These are phyloP conservation scores for Drosophila meridiana DNA, from an alignment of 2,888 invertebrate species.

Conservation along the genomic window DNA sequence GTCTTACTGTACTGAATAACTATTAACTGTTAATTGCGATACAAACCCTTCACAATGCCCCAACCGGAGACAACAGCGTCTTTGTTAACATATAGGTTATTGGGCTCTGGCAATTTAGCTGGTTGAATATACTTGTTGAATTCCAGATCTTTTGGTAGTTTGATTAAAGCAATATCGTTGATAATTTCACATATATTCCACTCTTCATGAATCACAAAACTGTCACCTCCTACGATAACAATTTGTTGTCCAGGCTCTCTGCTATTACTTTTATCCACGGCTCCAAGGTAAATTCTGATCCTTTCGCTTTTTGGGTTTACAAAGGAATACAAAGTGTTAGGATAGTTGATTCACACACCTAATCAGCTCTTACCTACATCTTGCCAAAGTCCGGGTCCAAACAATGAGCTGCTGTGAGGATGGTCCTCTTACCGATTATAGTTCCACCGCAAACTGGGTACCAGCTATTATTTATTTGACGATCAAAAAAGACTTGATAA, in stretches of 20 bases:
- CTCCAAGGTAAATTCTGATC: not conserved
- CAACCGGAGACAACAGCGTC: not conserved
- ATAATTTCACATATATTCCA: not conserved
- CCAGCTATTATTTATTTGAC: not conserved
- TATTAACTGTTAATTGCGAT: not conserved
- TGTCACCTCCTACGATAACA: not conserved
- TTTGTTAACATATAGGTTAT: not conserved
- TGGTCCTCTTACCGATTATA: not conserved
- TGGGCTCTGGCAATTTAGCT: not conserved
- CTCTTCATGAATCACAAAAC: not conserved
- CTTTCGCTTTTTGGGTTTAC: not conserved
- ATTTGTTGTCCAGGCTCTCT: not conserved
- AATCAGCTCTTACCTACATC: not conserved
- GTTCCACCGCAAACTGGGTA: not conserved
- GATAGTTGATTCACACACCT: not conserved
- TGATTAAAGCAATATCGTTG: slow-evolving; percentile 1
- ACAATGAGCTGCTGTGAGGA: not conserved
- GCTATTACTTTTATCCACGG: not conserved
- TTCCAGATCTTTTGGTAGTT: not conserved
- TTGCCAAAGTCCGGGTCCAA: not conserved
- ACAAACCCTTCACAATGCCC: not conserved
- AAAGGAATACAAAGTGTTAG: not conserved
- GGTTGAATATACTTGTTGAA: not conserved
- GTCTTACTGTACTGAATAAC: not conserved
- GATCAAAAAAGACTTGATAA: not conserved